These are phyloP conservation scores for Rosalia funebris DNA, from an alignment of 2,888 invertebrate genomes.

Conservation along the genomic window DNA sequence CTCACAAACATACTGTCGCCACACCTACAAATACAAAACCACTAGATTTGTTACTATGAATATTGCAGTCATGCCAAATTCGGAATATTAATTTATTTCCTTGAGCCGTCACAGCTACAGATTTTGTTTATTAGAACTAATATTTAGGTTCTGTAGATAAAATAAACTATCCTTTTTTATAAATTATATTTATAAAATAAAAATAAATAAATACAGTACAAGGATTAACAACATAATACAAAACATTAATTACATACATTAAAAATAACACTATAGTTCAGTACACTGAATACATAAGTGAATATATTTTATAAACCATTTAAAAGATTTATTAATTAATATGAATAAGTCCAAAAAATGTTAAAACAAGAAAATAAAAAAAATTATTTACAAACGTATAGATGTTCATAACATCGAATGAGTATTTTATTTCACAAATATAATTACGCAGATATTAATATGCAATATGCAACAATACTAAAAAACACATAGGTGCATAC, in stretches of 20 bases:
- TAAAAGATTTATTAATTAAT: constrained; percentile 7
- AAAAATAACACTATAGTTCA: constrained; percentile 33
- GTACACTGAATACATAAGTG: neutral
- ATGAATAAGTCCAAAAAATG: constrained; percentile 13
- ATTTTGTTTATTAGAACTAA: neutral
- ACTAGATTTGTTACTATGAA: constrained; percentile 24
- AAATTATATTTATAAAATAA: constrained; percentile 45
- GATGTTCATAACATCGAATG: constrained; percentile 33
- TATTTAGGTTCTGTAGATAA: neutral
- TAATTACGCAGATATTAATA: constrained; percentile 21
- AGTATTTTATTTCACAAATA: constrained; percentile 32
- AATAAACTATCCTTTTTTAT: constrained; percentile 20
- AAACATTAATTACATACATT: constrained; percentile 47
- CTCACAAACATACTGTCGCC: constrained; percentile 44
- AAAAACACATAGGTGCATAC: constrained; percentile 43
- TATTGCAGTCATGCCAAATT: constrained; percentile 8
- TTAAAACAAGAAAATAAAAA: constrained; percentile 19
- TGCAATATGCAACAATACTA: constrained; percentile 44
- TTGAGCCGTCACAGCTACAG: neutral
- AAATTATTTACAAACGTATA: constrained; percentile 6
- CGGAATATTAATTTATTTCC: neutral
- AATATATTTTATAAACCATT: neutral
- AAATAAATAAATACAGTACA: constrained; percentile 44
- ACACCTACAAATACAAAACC: constrained; percentile 46
- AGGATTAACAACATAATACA: constrained; percentile 45